A percentile compares a stretch with the other conserved stretches of the same genome.
Evolutionary conservation across 1,140 invertebrate genomes (phyloP).

Genomic region (Zophobas morio): DNA sequence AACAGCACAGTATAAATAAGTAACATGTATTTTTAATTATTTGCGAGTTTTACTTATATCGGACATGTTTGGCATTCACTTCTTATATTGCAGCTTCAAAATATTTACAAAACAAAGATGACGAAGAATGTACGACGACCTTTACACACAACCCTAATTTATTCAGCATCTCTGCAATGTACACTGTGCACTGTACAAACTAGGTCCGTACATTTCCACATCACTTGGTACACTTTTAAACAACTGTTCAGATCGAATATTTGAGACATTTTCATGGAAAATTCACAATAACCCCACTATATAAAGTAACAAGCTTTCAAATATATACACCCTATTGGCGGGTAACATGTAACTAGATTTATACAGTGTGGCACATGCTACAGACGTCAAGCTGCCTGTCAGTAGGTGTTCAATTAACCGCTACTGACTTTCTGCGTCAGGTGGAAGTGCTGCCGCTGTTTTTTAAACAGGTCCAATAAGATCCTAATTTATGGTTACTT

Average conservation of each 20-base stretch:
- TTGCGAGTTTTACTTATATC: constrained; percentile 64
- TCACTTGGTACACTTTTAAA: constrained; percentile 36
- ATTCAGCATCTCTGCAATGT: constrained; percentile 38
- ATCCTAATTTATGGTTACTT: neutral
- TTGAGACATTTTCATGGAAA: constrained; percentile 42
- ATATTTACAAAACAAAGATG: constrained; percentile 37
- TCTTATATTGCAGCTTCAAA: constrained; percentile 62
- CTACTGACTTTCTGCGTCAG: neutral
- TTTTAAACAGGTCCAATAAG: constrained; percentile 6
- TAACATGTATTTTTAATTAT: constrained; percentile 65
- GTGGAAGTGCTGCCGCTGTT: neutral
- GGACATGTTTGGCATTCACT: constrained; percentile 65
- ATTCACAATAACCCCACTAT: constrained; percentile 41
- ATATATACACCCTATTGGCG: constrained; percentile 9
- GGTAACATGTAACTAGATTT: constrained; percentile 25
- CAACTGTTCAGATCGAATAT: constrained; percentile 38
- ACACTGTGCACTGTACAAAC: constrained; percentile 42
- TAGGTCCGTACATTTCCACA: constrained; percentile 41
- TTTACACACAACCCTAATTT: constrained; percentile 39
- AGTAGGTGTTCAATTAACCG: neutral
- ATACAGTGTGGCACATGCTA: constrained; percentile 33
- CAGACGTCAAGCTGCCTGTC: neutral
- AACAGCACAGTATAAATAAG: constrained; percentile 68
- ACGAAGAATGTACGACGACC: constrained; percentile 38
- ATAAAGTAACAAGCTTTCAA: constrained; percentile 34